Conservation (phyloP, 1,140 invertebrate species). For the Bombus soroeensis region DNA sequence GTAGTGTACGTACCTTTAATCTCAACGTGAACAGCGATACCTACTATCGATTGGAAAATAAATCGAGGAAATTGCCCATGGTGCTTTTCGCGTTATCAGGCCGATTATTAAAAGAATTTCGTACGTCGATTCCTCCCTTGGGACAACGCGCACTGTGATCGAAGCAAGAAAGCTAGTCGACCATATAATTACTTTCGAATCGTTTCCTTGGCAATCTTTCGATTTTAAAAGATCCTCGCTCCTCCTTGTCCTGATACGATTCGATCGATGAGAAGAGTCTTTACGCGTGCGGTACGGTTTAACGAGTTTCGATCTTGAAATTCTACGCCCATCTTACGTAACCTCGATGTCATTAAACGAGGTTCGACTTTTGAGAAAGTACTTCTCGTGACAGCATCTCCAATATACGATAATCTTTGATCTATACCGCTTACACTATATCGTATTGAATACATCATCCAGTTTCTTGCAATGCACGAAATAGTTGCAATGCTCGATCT, state of each 20-base stretch:
- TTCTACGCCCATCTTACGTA: neutral
- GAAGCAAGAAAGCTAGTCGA: neutral
- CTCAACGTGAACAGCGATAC: no score
- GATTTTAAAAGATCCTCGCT: neutral
- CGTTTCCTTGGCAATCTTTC: neutral
- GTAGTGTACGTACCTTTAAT: no score
- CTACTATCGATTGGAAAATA: neutral
- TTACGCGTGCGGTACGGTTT: neutral
- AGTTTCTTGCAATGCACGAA: neutral
- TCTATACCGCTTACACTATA: no score
- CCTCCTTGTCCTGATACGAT: neutral
- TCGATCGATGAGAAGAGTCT: neutral
- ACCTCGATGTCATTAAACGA: conserved; percentile 6
- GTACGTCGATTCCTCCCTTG: neutral
- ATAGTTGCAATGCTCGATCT: neutral
- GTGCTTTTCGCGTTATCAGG: neutral
- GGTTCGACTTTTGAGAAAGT: conserved; percentile 10
- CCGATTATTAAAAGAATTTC: conserved; percentile 23
- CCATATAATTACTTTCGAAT: conserved; percentile 10
- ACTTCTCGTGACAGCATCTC: neutral
- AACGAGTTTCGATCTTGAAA: conserved; percentile 31
- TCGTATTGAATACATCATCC: neutral
- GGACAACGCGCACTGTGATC: neutral
- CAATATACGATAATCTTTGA: conserved; percentile 4
- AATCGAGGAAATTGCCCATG: conserved; percentile 1